Base-by-base conservation (phyloP, 2,888 invertebrate genomes). In the Venusia cambrica region DNA sequence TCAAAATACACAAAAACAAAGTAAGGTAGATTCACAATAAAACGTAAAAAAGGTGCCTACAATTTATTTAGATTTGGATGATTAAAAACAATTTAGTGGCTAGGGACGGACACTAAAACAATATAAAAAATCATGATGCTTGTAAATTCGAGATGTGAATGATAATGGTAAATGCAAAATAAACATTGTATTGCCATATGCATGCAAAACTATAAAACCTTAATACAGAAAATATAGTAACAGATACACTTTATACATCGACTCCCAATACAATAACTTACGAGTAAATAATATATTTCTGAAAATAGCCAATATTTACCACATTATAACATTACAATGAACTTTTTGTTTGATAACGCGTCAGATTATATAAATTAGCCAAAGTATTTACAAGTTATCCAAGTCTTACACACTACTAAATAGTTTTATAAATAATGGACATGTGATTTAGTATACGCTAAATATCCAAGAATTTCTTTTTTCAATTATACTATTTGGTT, bases 81-180 rank as follows among this genome's bases (percentile, higher is more conserved):
- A 31, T 28, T 5, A 30, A 27, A 17, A 12, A 34, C 26, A 44
- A 45, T 52, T 51, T 68, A 68, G 54, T 60, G 57, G 46, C 62
- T 69, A 76, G 73, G 83, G 83, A 84, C 83, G 83, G 83, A 83
- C 64, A 73, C 62, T 64, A 70, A 73, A 73, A 58, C 27, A 51
- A 52, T 58, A 16, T 29, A 20, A 26, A 30, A 14, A 52, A 51
- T 38, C 50, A 54, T 54, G 54, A 43, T 43, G 38, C 26, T 40
- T 51, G 45, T 24, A 30, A 34, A 38, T 38, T 30, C 35, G 33
- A 41, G 29, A 38, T 33, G 32, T 38, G 35, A 41, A 35, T 17
- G 8, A 34, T 19, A 53, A 55, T 50, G 56, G 55, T 75, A 76
- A 76, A 77, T 77, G 76, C 76, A 73, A 68, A 61, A 53, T 58